Evolutionary conservation across 2,888 invertebrate genomes (phyloP), one percentile per base, ranked within the genome.

Genomic region (Brenthis hecate): DNA sequence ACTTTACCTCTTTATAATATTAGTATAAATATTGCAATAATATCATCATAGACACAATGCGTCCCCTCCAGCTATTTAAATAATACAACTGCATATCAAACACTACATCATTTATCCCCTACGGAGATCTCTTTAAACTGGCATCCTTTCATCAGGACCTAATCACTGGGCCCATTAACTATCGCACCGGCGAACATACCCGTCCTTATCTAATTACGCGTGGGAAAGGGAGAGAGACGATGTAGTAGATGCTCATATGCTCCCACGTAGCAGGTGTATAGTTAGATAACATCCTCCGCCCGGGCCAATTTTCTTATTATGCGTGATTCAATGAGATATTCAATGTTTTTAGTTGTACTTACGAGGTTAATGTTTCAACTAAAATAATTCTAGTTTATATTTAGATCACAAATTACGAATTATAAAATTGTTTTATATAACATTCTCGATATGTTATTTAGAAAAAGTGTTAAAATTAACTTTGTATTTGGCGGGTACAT

Each of bases 91-190:
- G 56, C 64, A 72, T 72, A 70, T 68, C 72, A 65, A 69, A 68
- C 60, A 23, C 61, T 62, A 65, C 65, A 72, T 72, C 61, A 65
- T 66, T 60, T 54, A 71, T 74, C 74, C 73, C 74, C 74, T 56
- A 61, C 68, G 72, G 66, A 73, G 74, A 72, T 71, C 74, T 75
- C 74, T 74, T 67, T 72, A 75, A 72, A 66, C 69, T 63, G 65
- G 72, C 73, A 72, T 73, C 73, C 73, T 73, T 71, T 72, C 65
- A 71, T 72, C 70, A 72, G 66, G 67, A 61, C 73, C 68, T 68
- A 72, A 72, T 73, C 69, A 70, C 67, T 56, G 47, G 50, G 69
- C 56, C 63, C 50, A 69, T 65, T 66, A 72, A 64, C 70, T 68
- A 69, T 65, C 63, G 63, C 68, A 63, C 69, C 57, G 54, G 50